Evolutionary conservation across 92 coral and sea anemone genomes (phyloP).

Genomic region (Metridium senile): DNA sequence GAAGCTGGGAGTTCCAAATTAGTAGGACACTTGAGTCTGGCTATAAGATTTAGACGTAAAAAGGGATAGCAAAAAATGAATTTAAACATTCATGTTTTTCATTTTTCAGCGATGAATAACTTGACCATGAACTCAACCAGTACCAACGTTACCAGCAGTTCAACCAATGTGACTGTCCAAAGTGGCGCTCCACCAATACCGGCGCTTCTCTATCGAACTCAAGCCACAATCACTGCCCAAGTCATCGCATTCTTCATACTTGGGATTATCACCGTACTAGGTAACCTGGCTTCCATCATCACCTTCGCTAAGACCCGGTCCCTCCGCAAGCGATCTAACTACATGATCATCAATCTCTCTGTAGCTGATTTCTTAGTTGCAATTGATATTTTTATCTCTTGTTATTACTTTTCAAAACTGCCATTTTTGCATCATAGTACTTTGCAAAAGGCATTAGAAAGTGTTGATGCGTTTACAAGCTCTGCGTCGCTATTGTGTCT

Average conservation of each 20-base stretch:
- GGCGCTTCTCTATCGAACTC: neutral
- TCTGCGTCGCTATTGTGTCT: slow-evolving; percentile 40
- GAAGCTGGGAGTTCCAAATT: too few species aligned
- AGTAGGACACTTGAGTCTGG: too few species aligned
- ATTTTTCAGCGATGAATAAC: too few species aligned
- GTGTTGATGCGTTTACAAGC: slow-evolving; percentile 43
- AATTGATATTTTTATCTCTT: neutral
- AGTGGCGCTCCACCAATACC: neutral
- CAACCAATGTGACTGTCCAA: neutral
- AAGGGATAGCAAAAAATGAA: too few species aligned
- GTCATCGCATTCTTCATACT: slow-evolving; percentile 26
- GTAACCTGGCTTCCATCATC: slow-evolving; percentile 37
- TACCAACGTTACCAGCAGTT: neutral
- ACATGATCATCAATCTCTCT: slow-evolving; percentile 48
- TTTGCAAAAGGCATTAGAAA: neutral
- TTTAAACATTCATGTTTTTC: too few species aligned
- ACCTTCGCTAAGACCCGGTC: slow-evolving; percentile 8
- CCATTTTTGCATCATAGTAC: slow-evolving; percentile 19
- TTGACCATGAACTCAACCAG: neutral
- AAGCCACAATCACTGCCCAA: slow-evolving; percentile 8
- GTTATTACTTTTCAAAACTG: neutral
- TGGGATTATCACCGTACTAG: slow-evolving; percentile 33
- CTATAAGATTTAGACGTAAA: too few species aligned
- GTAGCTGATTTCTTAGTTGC: slow-evolving; percentile 53
- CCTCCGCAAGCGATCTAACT: slow-evolving; percentile 43